Conservation (phyloP, 2,888 invertebrate species). For the Drosophila phalerata region DNA sequence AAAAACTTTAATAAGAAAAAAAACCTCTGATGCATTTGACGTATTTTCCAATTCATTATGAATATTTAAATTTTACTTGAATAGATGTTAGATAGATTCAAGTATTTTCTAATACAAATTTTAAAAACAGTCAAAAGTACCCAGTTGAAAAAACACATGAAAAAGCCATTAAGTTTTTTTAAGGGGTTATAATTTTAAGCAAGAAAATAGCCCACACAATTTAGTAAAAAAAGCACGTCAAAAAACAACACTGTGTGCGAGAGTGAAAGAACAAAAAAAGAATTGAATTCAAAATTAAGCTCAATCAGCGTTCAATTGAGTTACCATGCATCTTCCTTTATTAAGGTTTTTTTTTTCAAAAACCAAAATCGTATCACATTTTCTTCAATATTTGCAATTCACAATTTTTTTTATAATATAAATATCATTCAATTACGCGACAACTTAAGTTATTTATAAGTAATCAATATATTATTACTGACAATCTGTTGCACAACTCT, state of each 20-base stretch:
- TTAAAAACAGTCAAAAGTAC: no score
- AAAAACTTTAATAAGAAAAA: no score
- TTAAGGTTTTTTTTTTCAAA: neutral
- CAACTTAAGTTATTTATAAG: conserved; percentile 30
- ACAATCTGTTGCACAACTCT: conserved; percentile 32
- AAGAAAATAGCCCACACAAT: no score
- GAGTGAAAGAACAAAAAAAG: neutral
- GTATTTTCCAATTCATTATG: no score
- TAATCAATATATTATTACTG: conserved; percentile 22
- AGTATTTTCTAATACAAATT: no score
- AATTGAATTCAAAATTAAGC: conserved; percentile 54
- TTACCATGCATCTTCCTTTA: conserved; percentile 2
- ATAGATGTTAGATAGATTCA: no score
- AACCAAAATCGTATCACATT: conserved; percentile 35
- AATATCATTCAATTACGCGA: conserved; percentile 45
- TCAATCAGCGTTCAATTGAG: conserved; percentile 61
- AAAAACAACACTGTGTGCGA: neutral
- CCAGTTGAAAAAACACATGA: no score
- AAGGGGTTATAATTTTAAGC: no score
- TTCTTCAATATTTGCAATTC: conserved; percentile 39
- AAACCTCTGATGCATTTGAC: no score
- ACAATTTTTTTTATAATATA: conserved; percentile 25
- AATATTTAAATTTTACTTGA: no score
- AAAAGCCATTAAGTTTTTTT: no score
- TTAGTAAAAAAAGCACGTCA: neutral